Evolutionary conservation across 2,113 vertebrate species (phyloP), one percentile per base, ranked within the genome.

Genomic region (Pteropus alecto): DNA sequence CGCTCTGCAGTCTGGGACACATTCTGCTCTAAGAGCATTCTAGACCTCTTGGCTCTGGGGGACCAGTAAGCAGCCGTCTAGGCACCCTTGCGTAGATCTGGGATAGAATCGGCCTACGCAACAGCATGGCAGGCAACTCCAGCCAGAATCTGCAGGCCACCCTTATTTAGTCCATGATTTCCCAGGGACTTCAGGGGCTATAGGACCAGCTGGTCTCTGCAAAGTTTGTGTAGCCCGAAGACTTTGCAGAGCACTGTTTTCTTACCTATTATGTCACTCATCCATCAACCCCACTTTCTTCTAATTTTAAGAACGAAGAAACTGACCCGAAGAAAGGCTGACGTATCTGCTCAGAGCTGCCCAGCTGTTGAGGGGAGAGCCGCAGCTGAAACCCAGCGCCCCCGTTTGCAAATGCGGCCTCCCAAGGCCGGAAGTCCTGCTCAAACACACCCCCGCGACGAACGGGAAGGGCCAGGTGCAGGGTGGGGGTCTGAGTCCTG

Each of bases 371-470:
- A 1, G 2, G 10, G n/a, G 33, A 46, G 41, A 41, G 22, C 4
- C 11, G 1, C 9, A 10, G 13, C 0, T 26, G 38, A 28, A 48
- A 11, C 38, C 1, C 1, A 13, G 15, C 46, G 1, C 28, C 16
- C 74, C 46, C 1, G 0, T 26, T 13, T 14, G 30, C 15, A 19
- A 30, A 21, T 18, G 81, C 6, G 15, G 1, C 33, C 18, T 35
- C 18, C 43, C 63, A 8, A 0, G 11, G 33, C 3, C 22, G 30
- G 3, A 0, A 14, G 33, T 22, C 19, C 56, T 26, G 24, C n/a
- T 12, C 67, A 61, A 9, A n/a, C 13, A 41, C 13, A 41, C 33
- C 9, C 30, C 19, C 58, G 68, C 35, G 8, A 48, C 60, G 38
- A 48, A 19, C 9, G 11, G 10, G 1, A 30, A 16, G 15, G 54